Evolutionary conservation across 2,888 invertebrate species (phyloP).

Genomic region (Stenoptilia bipunctidactyla): DNA sequence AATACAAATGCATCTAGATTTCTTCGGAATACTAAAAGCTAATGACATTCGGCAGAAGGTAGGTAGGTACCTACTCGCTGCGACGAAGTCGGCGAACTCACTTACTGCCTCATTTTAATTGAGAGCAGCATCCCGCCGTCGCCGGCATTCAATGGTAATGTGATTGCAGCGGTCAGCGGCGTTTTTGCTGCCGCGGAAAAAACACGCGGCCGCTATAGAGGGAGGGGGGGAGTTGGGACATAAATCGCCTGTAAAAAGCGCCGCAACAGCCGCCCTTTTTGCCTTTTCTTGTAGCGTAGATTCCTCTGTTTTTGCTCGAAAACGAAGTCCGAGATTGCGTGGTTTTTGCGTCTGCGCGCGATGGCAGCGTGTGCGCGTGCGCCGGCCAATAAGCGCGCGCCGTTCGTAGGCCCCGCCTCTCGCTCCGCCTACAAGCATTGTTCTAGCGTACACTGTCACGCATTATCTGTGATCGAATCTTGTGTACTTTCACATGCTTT

Average conservation of each 20-base stretch:
- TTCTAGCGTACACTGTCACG: constrained; percentile 4
- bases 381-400: constrained; percentile 25
- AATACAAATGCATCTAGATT: neutral
- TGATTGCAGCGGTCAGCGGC: constrained; percentile 15
- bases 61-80: constrained; percentile 6
- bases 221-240: constrained; percentile 12
- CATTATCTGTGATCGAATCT: neutral
- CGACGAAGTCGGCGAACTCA: constrained; percentile 32
- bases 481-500: neutral
- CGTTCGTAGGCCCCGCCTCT: constrained; percentile 9
- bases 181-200: constrained; percentile 19
- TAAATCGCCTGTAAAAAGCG: constrained; percentile 56
- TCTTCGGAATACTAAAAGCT: neutral
- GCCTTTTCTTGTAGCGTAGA: constrained; percentile 57
- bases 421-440: constrained; percentile 5
- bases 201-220: neutral
- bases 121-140: constrained; percentile 34
- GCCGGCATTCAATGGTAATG: constrained; percentile 64
- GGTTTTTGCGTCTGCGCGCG: constrained; percentile 28
- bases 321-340: constrained; percentile 13
- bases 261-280: constrained; percentile 39
- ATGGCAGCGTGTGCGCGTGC: constrained; percentile 21
- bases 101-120: constrained; percentile 63
- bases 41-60: neutral
- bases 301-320: constrained; percentile 48